These are phyloP conservation scores for Psittacara wagleri DNA, from an alignment of 2,113 vertebrate species.

Conservation along the genomic window DNA sequence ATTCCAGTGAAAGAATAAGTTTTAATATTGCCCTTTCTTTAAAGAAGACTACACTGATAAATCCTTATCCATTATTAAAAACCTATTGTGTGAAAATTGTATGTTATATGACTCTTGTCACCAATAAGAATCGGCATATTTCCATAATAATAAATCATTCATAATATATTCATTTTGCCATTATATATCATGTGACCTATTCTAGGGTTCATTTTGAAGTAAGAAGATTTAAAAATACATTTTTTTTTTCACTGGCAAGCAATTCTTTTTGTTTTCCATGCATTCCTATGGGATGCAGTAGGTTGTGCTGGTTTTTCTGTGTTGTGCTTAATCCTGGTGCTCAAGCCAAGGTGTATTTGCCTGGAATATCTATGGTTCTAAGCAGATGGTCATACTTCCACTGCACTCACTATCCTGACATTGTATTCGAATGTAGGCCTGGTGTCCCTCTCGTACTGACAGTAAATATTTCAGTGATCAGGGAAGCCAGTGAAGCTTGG, in stretches of 20 bases:
- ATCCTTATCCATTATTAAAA: constrained; percentile 79
- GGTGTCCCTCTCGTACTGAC: background rate
- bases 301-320: background rate
- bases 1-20: constrained; percentile 58
- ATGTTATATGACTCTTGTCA: constrained; percentile 67
- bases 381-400: background rate
- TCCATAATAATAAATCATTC: constrained; percentile 76
- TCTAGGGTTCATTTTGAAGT: constrained; percentile 69
- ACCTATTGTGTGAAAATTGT: constrained; percentile 66
- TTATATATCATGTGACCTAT: constrained; percentile 62
- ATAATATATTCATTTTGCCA: constrained; percentile 69
- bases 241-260: constrained; percentile 56
- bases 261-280: background rate
- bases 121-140: constrained; percentile 69
- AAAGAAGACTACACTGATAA: constrained; percentile 70
- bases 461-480: background rate
- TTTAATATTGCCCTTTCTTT: constrained; percentile 73
- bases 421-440: background rate
- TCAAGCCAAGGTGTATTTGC: background rate
- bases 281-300: background rate
- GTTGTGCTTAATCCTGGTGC: background rate
- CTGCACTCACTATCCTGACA: background rate
- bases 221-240: constrained; percentile 67
- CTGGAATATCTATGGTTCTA: background rate
- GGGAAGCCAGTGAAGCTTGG: background rate